phyloP scores from a whole-genome alignment of 2,113 vertebrate species.

The Sinocyclocheilus grahami region DNA sequence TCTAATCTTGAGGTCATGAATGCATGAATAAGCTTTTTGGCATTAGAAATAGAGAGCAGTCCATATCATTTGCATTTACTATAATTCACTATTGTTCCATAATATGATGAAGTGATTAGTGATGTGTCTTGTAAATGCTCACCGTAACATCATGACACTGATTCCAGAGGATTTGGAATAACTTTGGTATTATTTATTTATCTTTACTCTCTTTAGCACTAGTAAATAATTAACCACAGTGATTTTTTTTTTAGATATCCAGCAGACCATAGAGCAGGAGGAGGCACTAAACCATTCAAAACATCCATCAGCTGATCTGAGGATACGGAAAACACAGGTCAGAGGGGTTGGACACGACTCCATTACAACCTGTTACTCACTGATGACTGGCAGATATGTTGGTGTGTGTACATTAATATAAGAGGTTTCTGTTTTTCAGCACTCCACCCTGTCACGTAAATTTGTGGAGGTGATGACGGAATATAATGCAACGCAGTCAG shows the following conservation, averaged over 20 bases:
- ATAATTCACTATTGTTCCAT: not conserved
- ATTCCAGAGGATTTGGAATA: not conserved
- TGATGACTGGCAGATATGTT: not conserved
- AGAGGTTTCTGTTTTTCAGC: constrained; percentile 67
- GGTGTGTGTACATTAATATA: not conserved
- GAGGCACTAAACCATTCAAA: constrained; percentile 84
- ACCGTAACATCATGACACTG: not conserved
- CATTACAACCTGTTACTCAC: not conserved
- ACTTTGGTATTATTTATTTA: not conserved
- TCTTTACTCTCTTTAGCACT: not conserved
- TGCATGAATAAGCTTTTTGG: not conserved
- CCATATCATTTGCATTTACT: not conserved
- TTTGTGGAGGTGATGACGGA: constrained; percentile 96
- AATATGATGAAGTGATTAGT: not conserved
- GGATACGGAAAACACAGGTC: constrained; percentile 98
- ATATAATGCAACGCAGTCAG: constrained; percentile 91
- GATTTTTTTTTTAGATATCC: constrained; percentile 79
- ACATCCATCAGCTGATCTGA: constrained; percentile 87
- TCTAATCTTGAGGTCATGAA: not conserved
- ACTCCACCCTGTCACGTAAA: constrained; percentile 89
- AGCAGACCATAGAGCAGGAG: constrained; percentile 93
- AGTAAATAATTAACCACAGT: not conserved
- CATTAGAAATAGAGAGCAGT: not conserved
- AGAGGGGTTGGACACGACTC: not conserved
- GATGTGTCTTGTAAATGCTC: no score